Conservation (phyloP, 2,888 invertebrate species). For the Drosophila cognata region DNA sequence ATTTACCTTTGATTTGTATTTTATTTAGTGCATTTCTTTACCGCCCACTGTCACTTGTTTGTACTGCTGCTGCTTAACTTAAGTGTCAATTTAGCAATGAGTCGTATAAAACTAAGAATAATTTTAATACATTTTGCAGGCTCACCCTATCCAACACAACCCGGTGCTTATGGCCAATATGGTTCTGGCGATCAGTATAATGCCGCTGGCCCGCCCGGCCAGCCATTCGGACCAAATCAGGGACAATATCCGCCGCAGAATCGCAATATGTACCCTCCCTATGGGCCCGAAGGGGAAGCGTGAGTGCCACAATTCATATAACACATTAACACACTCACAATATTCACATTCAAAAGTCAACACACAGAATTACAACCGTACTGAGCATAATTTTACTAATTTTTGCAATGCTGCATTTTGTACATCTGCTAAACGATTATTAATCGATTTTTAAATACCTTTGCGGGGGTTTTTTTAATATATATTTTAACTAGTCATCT, state of each 20-base stretch:
- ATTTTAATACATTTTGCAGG: conserved; percentile 68
- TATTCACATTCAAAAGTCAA: conserved; percentile 5
- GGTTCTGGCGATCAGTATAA: conserved; percentile 88
- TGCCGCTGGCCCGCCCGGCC: conserved; percentile 86
- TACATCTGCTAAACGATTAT: neutral
- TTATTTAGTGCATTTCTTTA: conserved; percentile 12
- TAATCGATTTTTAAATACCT: neutral
- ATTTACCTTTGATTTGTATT: neutral
- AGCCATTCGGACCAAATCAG: conserved; percentile 87
- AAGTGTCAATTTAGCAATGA: neutral
- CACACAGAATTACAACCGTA: conserved; percentile 39
- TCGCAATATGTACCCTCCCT: conserved; percentile 92
- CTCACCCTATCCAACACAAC: conserved; percentile 87
- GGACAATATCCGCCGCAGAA: conserved; percentile 88
- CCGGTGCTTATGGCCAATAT: conserved; percentile 88
- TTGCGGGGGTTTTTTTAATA: neutral
- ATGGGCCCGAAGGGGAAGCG: conserved; percentile 90
- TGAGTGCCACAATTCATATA: conserved; percentile 82
- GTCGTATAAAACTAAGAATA: conserved; percentile 4
- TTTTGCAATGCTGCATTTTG: neutral
- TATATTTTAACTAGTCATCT: neutral
- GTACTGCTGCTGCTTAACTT: neutral
- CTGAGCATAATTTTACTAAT: conserved; percentile 26
- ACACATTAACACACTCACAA: conserved; percentile 20
- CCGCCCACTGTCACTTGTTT: conserved; percentile 8